Conservation (phyloP, 2,113 vertebrate genomes). For the Grammatotria lemairii region DNA sequence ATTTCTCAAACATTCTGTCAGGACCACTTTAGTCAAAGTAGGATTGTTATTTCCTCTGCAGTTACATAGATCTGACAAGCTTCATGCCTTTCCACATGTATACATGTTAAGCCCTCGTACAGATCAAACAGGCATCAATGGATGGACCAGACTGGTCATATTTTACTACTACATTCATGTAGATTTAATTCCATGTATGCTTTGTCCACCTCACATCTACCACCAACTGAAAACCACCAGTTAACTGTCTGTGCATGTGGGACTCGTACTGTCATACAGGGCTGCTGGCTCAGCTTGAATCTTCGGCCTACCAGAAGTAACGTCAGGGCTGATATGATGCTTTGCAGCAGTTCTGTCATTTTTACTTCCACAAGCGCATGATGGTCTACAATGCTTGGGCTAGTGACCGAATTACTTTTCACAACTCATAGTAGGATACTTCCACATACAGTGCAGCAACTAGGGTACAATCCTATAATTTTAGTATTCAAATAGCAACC, state of each 20-base stretch:
- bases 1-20: background rate
- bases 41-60: background rate
- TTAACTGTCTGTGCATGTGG: background rate
- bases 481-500: background rate
- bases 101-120: background rate
- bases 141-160: background rate
- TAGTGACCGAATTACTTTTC: background rate
- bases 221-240: background rate
- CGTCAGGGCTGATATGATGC: background rate
- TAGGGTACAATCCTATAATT: background rate
- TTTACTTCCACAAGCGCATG: rapidly evolving
- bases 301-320: background rate
- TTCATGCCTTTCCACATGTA: background rate
- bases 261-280: rapidly evolving
- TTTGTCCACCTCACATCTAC: background rate
- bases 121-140: background rate
- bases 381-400: background rate
- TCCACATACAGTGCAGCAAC: background rate
- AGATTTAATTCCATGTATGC: background rate
- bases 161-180: background rate
- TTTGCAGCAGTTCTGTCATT: background rate
- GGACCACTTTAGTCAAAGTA: background rate
- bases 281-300: background rate
- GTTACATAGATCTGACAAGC: background rate
- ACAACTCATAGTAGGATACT: background rate